These are phyloP conservation scores for Typhlichthys subterraneus DNA, from an alignment of 2,797 vertebrate genomes.

Conservation along the genomic window DNA sequence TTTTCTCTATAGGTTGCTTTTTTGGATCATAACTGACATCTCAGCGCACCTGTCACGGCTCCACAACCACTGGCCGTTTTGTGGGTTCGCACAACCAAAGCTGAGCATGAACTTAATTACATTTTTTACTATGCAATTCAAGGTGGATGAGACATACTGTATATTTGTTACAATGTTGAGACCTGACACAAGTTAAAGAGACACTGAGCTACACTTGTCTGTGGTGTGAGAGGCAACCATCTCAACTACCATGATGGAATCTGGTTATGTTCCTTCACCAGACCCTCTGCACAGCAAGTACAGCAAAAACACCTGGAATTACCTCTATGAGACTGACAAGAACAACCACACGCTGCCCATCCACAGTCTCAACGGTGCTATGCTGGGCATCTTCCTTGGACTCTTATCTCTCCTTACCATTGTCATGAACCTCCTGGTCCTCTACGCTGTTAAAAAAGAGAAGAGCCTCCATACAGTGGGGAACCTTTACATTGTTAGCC, in stretches of 20 bases:
- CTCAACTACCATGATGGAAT: slow-evolving; percentile 59
- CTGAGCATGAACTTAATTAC: not conserved
- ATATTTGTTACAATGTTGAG: not conserved
- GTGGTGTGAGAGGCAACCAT: slow-evolving; percentile 49
- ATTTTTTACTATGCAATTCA: not conserved
- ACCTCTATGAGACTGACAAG: slow-evolving; percentile 22
- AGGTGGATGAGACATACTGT: not conserved
- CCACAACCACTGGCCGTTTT: not conserved
- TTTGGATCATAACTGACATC: too few relatives aligned
- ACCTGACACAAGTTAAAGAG: not conserved
- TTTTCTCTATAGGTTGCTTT: slow-evolving; percentile 51
- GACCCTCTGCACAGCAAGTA: slow-evolving; percentile 28
- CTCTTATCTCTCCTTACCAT: slow-evolving; percentile 86
- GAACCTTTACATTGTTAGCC: slow-evolving; percentile 94
- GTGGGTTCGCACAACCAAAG: not conserved
- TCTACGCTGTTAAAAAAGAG: slow-evolving; percentile 87
- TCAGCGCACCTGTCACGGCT: not conserved
- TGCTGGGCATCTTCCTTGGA: slow-evolving; percentile 84
- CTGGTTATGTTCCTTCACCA: slow-evolving; percentile 30
- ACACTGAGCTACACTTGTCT: slow-evolving; percentile 7
- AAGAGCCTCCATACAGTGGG: slow-evolving; percentile 94
- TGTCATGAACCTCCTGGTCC: slow-evolving; percentile 92
- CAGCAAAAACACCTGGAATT: slow-evolving; percentile 27
- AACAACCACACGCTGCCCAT: slow-evolving; percentile 53
- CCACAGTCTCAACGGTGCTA: slow-evolving; percentile 58